Evolutionary conservation across 2,797 vertebrate species (phyloP).

Genomic region (Pempheris klunzingeri): DNA sequence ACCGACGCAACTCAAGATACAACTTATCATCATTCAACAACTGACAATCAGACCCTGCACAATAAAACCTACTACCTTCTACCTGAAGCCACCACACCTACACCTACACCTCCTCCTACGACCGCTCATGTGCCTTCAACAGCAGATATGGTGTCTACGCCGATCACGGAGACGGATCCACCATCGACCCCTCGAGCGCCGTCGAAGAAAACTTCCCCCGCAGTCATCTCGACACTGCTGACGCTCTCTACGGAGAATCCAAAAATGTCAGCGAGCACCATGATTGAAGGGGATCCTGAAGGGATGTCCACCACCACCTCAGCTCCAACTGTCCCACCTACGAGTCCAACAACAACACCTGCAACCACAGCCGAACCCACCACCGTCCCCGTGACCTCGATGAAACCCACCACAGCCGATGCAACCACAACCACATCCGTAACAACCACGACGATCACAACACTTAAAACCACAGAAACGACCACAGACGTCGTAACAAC

Average conservation of each 20-base stretch:
- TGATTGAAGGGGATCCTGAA: not conserved
- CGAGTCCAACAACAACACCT: not conserved
- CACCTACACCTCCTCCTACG: not conserved
- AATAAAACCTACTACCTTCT: not conserved
- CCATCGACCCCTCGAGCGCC: not conserved
- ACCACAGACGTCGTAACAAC: not conserved
- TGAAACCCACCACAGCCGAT: not conserved
- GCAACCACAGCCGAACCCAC: not conserved
- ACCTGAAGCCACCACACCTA: not conserved
- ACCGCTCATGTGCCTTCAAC: not conserved
- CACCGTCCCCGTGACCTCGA: not conserved
- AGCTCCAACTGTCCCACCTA: not conserved
- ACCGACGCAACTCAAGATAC: slow-evolving; percentile 2
- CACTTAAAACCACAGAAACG: not conserved
- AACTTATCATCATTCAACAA: not conserved
- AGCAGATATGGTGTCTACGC: not conserved
- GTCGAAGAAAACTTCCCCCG: not conserved
- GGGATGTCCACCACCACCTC: not conserved
- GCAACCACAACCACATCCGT: not conserved
- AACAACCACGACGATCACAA: not conserved
- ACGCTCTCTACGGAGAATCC: not conserved
- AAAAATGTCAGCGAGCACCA: not conserved
- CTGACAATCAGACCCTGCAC: not conserved
- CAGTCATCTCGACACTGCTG: not conserved
- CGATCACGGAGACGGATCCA: not conserved